Conservation (phyloP, 2,113 vertebrate genomes). For the Diglossa brunneiventris region DNA sequence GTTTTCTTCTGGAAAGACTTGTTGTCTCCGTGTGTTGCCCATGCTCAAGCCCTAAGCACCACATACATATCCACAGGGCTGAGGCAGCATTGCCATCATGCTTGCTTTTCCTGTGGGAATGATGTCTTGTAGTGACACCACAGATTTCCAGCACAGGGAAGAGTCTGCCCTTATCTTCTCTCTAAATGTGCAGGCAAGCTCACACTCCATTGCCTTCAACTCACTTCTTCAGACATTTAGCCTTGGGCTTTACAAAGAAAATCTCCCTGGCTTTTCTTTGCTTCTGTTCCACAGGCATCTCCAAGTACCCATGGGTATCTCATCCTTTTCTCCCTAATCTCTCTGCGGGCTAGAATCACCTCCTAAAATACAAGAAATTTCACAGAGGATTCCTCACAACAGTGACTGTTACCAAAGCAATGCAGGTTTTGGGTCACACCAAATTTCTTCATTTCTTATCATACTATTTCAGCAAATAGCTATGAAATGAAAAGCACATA, state of each 20-base stretch:
- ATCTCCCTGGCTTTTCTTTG: background rate
- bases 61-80: background rate
- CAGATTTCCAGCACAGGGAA: background rate
- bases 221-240: background rate
- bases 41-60: background rate
- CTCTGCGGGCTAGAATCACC: background rate
- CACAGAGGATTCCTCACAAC: background rate
- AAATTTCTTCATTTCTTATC: background rate
- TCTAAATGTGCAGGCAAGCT: background rate
- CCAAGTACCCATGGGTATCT: background rate
- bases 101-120: background rate
- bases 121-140: fast-evolving
- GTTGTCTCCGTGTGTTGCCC: background rate
- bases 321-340: background rate
- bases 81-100: fast-evolving
- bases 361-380: background rate
- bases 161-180: background rate
- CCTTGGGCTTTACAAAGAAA: background rate
- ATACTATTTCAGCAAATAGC: background rate
- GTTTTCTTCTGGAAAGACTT: background rate
- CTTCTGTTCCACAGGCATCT: background rate
- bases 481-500: background rate
- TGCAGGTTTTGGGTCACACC: background rate
- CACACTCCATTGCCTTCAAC: background rate
- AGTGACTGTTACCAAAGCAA: background rate